These are phyloP conservation scores for Orbicella faveolata DNA, from an alignment of 64 coral and sea anemone species.

Conservation along the genomic window DNA sequence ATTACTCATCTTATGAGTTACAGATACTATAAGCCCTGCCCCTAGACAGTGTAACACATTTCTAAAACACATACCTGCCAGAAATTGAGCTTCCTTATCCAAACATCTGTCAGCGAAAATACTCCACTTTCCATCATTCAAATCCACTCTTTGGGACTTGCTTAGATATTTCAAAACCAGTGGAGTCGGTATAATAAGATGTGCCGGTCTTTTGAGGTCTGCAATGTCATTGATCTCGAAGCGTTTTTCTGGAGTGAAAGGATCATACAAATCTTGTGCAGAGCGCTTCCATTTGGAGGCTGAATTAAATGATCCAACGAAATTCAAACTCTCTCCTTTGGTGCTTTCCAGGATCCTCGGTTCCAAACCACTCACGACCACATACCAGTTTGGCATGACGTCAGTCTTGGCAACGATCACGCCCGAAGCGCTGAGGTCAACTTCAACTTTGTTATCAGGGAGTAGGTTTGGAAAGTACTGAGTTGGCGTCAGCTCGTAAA, in stretches of 20 bases:
- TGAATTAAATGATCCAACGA: constrained; percentile 74
- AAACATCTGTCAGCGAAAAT: constrained; percentile 12
- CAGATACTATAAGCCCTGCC: neutral
- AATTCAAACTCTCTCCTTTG: constrained; percentile 50
- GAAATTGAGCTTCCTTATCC: constrained; percentile 20
- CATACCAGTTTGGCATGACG: constrained; percentile 83
- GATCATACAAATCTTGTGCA: constrained; percentile 40
- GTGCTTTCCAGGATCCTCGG: constrained; percentile 57
- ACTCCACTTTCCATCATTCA: constrained; percentile 27
- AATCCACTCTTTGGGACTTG: neutral
- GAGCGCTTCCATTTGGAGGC: constrained; percentile 72
- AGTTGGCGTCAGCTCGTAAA: constrained; percentile 41
- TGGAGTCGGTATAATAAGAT: constrained; percentile 40
- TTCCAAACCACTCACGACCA: constrained; percentile 26
- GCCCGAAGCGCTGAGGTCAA: constrained; percentile 14
- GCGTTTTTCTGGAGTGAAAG: constrained; percentile 46
- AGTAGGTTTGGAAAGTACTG: constrained; percentile 21
- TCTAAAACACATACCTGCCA: constrained; percentile 16
- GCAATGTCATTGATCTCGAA: constrained; percentile 35
- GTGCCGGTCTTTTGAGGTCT: neutral
- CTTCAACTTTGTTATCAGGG: neutral
- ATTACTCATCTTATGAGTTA: neutral
- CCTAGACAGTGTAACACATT: neutral
- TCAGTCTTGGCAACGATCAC: constrained; percentile 65
- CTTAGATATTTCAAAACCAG: neutral